Evolutionary conservation across 35 echinoderm and acorn worm genomes (phyloP).

Genomic region (Stichopus chloronotus): DNA sequence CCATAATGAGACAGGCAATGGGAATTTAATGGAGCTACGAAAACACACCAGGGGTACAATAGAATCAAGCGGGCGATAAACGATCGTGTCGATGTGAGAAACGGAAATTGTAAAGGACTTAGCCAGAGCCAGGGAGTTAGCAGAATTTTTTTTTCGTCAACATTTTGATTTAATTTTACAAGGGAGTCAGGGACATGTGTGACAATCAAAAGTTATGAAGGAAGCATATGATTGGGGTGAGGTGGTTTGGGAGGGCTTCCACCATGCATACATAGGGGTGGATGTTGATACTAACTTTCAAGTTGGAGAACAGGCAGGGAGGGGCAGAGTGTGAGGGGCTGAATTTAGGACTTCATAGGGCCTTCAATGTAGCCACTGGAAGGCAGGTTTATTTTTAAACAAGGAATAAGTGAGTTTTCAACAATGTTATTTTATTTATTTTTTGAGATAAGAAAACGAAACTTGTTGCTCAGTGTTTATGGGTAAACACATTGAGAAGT

Average conservation of each 20-base stretch:
- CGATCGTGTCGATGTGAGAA: conserved; percentile 12
- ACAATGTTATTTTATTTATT: no score
- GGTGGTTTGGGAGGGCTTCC: neutral
- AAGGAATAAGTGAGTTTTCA: no score
- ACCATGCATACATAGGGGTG: neutral
- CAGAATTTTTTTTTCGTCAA: neutral
- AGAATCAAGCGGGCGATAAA: neutral
- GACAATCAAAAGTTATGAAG: neutral
- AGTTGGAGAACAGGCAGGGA: neutral
- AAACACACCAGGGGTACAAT: neutral
- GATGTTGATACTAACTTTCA: neutral
- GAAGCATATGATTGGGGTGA: neutral
- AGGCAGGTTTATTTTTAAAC: no score
- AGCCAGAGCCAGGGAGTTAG: neutral
- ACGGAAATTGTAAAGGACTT: neutral
- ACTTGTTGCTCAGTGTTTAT: no score
- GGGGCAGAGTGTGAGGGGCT: no score
- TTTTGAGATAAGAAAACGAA: no score
- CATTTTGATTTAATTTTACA: neutral
- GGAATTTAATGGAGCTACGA: neutral
- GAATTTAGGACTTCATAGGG: no score
- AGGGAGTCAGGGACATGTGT: neutral
- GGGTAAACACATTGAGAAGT: no score
- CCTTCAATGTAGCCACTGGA: no score
- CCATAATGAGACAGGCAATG: neutral